Conservation (phyloP, 1,140 invertebrate species). For the Trypoxylus dichotomus region DNA sequence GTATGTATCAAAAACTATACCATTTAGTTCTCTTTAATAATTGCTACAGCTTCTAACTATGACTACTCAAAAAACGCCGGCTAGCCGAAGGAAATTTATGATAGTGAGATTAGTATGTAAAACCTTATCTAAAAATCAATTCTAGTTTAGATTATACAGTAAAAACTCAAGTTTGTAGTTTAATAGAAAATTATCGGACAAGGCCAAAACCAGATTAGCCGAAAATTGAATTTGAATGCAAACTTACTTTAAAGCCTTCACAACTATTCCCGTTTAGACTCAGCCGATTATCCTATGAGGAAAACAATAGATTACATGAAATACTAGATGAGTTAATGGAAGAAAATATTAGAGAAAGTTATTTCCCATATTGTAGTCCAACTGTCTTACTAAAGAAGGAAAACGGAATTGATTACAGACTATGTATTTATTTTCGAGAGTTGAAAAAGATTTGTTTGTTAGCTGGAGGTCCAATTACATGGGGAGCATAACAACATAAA, state of each 20-base stretch:
- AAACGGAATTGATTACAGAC: neutral
- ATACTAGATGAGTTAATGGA: neutral
- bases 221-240: slow-evolving; percentile 9
- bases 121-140: neutral
- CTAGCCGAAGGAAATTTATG: too few relatives aligned
- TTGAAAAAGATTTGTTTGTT: neutral
- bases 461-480: too few relatives aligned
- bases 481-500: too few relatives aligned
- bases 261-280: neutral
- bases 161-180: neutral
- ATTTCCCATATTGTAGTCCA: neutral
- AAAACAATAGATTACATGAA: neutral
- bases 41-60: too few relatives aligned
- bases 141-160: neutral
- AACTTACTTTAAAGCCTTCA: neutral
- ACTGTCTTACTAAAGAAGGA: slow-evolving; percentile 1
- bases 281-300: neutral
- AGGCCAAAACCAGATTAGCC: neutral
- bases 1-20: too few relatives aligned
- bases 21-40: too few relatives aligned
- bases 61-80: too few relatives aligned
- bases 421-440: neutral
- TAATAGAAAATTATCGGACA: neutral
- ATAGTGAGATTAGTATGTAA: too few relatives aligned
- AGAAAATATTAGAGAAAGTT: neutral